A percentile compares a stretch with the other conserved stretches of the same genome.
These are phyloP conservation scores for Synodontis membranacea DNA, from an alignment of 2,113 vertebrate genomes.

Conservation along the genomic window DNA sequence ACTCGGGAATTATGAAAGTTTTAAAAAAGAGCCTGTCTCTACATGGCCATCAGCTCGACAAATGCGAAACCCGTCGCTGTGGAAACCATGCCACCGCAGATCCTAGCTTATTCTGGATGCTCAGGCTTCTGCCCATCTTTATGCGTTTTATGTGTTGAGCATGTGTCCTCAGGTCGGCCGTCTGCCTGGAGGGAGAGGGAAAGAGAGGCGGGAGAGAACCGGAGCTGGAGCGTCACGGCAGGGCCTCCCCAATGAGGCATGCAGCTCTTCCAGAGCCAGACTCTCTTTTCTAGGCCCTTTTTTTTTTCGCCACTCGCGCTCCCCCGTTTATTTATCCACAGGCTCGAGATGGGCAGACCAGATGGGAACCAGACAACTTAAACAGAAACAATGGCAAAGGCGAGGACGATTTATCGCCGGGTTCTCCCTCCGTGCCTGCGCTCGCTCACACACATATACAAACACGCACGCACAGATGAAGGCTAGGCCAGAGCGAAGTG, in stretches of 20 bases:
- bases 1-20: too few species aligned
- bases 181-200: slow-evolving; percentile 11
- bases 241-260: slow-evolving; percentile 72
- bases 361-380: slow-evolving; percentile 79
- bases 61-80: too few species aligned
- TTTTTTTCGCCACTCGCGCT: slow-evolving; percentile 51
- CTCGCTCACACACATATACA: slow-evolving; percentile 36
- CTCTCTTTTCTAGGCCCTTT: slow-evolving; percentile 67
- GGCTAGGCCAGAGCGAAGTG: slow-evolving; percentile 31
- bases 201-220: slow-evolving; percentile 23
- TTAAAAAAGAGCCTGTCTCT: background rate
- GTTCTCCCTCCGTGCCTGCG: slow-evolving; percentile 33
- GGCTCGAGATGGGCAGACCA: slow-evolving; percentile 77
- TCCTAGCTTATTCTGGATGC: background rate
- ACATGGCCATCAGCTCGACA: background rate
- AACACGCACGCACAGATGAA: slow-evolving; percentile 17
- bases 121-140: slow-evolving; percentile 42
- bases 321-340: slow-evolving; percentile 77
- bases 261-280: slow-evolving; percentile 72
- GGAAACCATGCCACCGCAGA: background rate
- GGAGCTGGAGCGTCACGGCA: slow-evolving; percentile 48
- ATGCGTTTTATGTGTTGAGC: slow-evolving; percentile 59
- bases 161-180: slow-evolving; percentile 49
- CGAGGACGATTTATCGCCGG: slow-evolving; percentile 57
- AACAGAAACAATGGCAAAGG: slow-evolving; percentile 58